Evolutionary conservation across 2,797 vertebrate species (phyloP).

Genomic region (Molossus alvarezi): DNA sequence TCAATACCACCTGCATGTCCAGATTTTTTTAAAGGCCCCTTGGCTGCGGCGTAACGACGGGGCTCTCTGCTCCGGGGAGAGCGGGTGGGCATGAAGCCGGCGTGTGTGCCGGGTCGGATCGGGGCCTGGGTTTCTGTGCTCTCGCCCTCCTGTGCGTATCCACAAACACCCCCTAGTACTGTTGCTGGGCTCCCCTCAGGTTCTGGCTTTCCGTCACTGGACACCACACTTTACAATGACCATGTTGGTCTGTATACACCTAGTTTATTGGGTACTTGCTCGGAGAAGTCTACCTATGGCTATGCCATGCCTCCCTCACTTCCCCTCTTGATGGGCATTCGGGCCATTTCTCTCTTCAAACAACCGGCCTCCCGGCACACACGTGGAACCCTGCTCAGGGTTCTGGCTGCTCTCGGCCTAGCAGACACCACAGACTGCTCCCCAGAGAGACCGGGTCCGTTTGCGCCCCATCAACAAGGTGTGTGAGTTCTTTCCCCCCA

Average conservation of each 20-base stretch:
- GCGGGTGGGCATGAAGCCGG: neutral
- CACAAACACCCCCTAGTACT: accelerated
- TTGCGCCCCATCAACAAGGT: neutral
- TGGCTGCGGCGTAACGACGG: neutral
- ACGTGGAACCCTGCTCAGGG: accelerated
- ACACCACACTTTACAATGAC: accelerated
- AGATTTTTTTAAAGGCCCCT: conserved; percentile 24
- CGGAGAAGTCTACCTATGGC: accelerated
- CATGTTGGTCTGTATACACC: accelerated
- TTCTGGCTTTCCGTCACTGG: accelerated
- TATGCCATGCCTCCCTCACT: accelerated
- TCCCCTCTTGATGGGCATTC: neutral
- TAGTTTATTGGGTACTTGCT: accelerated
- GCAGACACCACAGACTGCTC: accelerated
- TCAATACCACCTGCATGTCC: conserved; percentile 44
- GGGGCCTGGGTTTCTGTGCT: accelerated
- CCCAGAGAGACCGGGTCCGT: neutral
- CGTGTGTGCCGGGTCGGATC: too few species aligned
- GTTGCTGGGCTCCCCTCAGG: accelerated
- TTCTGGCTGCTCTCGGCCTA: accelerated
- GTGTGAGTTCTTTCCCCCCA: accelerated
- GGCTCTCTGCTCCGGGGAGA: neutral
- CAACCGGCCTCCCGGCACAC: accelerated
- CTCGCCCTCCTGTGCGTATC: accelerated
- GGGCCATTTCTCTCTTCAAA: accelerated